Conservation (phyloP, 2,113 vertebrate species). For the Natator depressus region DNA sequence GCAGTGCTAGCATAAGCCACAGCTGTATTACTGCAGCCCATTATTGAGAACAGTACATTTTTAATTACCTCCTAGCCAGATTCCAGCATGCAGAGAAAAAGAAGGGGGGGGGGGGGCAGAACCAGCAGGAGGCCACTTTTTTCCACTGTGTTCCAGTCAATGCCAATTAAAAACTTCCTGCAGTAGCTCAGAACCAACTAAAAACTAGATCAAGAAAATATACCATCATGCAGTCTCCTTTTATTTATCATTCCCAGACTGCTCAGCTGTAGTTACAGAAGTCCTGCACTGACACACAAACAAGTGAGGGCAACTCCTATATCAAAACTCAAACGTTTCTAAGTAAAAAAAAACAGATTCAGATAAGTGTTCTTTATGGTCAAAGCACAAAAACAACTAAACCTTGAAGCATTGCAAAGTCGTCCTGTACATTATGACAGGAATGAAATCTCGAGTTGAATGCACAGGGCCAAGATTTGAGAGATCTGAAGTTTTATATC, state of each 20-base stretch:
- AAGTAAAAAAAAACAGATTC: conserved; percentile 38
- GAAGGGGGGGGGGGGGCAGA: neutral
- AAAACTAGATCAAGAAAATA: conserved; percentile 55
- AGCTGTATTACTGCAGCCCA: conserved; percentile 26
- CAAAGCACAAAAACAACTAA: conserved; percentile 9
- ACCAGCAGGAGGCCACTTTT: conserved; percentile 26
- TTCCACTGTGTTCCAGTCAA: conserved; percentile 41
- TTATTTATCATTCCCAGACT: conserved; percentile 38
- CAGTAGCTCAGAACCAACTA: conserved; percentile 43
- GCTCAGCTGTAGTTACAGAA: conserved; percentile 22
- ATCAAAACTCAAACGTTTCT: neutral
- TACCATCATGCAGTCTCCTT: neutral
- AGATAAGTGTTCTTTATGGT: conserved; percentile 44
- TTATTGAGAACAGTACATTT: conserved; percentile 40
- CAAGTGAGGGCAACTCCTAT: neutral
- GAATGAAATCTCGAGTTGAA: neutral
- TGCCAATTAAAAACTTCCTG: conserved; percentile 66
- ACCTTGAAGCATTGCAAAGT: neutral
- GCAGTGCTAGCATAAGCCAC: neutral
- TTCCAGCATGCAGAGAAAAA: neutral
- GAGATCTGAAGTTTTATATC: neutral
- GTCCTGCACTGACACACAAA: conserved; percentile 49
- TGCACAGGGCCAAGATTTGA: neutral
- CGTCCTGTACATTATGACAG: neutral
- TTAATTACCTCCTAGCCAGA: conserved; percentile 67